Evolutionary conservation across 2,113 vertebrate species (phyloP), one percentile per base, ranked within the genome.

Genomic region (Aepyceros melampus): DNA sequence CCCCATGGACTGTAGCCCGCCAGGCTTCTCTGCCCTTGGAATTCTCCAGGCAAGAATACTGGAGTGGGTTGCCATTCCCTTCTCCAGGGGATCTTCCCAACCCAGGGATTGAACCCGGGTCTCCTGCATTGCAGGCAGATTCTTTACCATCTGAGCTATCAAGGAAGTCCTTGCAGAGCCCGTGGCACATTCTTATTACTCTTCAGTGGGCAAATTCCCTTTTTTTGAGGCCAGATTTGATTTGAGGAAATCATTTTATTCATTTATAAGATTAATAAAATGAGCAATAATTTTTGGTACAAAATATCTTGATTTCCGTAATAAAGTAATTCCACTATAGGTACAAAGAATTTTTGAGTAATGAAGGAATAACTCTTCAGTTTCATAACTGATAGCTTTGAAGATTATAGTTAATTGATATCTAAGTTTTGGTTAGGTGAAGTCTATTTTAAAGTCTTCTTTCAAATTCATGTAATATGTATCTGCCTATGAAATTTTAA

Each of bases 191-290:
- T 90, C 27, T 64, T 64, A 21, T 29, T 67, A 21, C 15, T 93
- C n/a, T 96, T 55, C 16, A 87, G 9, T 82, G 23, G 40, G 13
- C 27, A 90, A 55, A 91, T n/a, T 56, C 25, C 64, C 7, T 9
- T 87, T 87, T 84, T 78, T 82, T 58, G 33, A 56, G 25, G 21
- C 31, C 81, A 82, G 29, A 87, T 87, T 94, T 91, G 14, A 55
- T 85, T 92, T 85, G 55, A 88, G 55, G n/a, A 95, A 87, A 71
- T 97, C 91, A 95, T 85, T 82, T 83, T 55, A 55, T 36, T 55
- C 31, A 85, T 58, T 88, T 93, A 25, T 76, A 92, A 74, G 51
- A 87, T 91, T 67, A 96, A 82, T 91, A 71, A 95, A 95, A 86
- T 91, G 64, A 91, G 33, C 92, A 58, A 71, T 25, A 64, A 8